Conservation (phyloP, 2,113 vertebrate species). For the Procavia capensis region DNA sequence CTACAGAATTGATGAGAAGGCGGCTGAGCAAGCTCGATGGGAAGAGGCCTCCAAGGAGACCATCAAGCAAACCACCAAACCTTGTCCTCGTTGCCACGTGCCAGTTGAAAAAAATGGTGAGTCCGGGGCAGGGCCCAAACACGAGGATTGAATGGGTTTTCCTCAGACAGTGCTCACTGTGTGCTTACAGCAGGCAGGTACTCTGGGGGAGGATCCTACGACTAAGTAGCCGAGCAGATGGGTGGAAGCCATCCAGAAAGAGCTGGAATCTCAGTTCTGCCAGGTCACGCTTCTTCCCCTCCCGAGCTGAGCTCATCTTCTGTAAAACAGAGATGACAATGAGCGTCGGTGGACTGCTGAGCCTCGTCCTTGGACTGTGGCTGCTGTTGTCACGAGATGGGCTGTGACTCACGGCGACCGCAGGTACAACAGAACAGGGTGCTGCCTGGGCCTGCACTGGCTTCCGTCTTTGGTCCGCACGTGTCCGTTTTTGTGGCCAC, state of each 20-base stretch:
- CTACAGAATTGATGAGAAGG: constrained; percentile 88
- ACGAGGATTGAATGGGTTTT: rapidly evolving
- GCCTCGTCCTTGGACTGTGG: background rate
- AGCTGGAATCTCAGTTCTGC: rapidly evolving
- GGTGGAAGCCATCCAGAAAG: background rate
- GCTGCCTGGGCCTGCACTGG: too few species aligned
- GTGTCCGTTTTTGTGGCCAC: background rate
- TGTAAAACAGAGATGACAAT: background rate
- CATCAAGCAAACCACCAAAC: constrained; percentile 92
- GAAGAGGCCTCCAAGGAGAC: constrained; percentile 91
- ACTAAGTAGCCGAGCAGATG: background rate
- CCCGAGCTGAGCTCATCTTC: background rate
- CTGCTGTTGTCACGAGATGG: too few species aligned
- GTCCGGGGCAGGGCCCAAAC: background rate
- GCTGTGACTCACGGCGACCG: background rate
- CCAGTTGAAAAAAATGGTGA: constrained; percentile 94
- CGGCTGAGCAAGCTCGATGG: constrained; percentile 91
- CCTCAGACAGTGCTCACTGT: rapidly evolving
- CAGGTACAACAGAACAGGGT: background rate
- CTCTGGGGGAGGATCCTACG: rapidly evolving
- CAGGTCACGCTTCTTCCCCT: background rate
- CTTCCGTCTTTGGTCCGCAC: too few species aligned
- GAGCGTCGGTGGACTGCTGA: background rate
- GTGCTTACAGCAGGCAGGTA: rapidly evolving
- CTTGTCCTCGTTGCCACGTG: constrained; percentile 92